phyloP scores from a whole-genome alignment of 2,113 vertebrate genomes.

The Paradoxurus hermaphroditus region DNA sequence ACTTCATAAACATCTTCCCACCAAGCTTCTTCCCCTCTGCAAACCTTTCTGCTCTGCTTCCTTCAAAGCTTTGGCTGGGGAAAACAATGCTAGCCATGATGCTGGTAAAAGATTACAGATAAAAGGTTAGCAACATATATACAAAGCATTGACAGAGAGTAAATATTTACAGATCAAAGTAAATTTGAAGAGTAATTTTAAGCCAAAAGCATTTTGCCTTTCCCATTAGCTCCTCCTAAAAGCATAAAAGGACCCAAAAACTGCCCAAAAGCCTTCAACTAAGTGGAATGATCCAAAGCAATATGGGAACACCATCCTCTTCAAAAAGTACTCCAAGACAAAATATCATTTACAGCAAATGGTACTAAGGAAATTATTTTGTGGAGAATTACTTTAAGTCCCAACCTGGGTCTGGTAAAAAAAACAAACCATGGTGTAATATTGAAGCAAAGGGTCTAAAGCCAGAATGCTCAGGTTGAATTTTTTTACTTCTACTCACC shows the following conservation, averaged over 20 bases:
- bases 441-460: neutral
- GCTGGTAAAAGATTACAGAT: neutral
- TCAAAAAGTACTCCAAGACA: neutral
- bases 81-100: neutral
- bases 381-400: neutral
- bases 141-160: neutral
- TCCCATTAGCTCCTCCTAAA: neutral
- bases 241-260: neutral
- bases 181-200: slow-evolving; percentile 3
- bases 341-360: neutral
- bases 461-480: neutral
- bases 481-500: neutral
- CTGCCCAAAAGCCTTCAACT: neutral
- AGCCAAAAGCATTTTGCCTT: slow-evolving; percentile 31
- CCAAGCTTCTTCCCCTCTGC: neutral
- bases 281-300: neutral
- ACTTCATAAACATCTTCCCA: neutral
- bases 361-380: neutral
- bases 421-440: neutral
- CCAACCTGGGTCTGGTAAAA: neutral
- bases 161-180: slow-evolving; percentile 26
- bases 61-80: neutral
- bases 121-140: neutral
- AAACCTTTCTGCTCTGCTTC: neutral
- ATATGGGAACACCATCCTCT: neutral